phyloP scores from a whole-genome alignment of 2,113 vertebrate genomes.

The Neodon shergylaensis region DNA sequence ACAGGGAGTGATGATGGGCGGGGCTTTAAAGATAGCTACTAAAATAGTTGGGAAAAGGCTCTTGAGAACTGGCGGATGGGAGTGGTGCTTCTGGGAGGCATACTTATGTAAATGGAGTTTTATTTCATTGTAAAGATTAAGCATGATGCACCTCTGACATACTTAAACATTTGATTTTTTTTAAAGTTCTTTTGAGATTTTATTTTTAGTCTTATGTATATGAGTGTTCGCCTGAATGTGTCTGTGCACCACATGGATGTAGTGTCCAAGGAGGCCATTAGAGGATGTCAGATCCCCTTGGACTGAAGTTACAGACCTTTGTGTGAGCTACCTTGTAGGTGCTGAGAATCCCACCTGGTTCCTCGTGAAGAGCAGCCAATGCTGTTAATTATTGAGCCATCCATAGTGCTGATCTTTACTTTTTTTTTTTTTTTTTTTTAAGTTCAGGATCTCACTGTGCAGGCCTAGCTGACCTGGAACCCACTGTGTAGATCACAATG shows the following conservation, averaged over 20 bases:
- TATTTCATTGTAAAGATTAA: not conserved
- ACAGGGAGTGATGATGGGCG: not conserved
- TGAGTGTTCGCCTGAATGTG: not conserved
- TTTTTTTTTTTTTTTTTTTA: not conserved
- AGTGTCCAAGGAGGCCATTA: not conserved
- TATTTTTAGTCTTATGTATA: not conserved
- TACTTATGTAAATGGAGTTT: not conserved
- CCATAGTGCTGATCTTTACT: not conserved
- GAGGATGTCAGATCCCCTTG: not conserved
- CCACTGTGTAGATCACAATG: not conserved
- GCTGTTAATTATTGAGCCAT: too few relatives aligned
- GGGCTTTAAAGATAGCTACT: not conserved
- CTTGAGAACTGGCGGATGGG: not conserved
- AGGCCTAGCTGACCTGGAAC: not conserved
- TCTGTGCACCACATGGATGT: not conserved
- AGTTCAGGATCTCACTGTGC: not conserved
- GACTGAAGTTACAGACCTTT: not conserved
- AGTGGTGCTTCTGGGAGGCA: not conserved
- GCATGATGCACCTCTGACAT: not conserved
- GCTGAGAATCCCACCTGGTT: not conserved
- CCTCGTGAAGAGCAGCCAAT: not conserved
- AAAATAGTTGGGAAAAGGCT: not conserved
- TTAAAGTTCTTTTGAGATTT: not conserved
- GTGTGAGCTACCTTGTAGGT: not conserved
- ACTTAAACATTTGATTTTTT: not conserved